phyloP scores from a whole-genome alignment of 2,113 vertebrate genomes.

The Mungos mungo region DNA sequence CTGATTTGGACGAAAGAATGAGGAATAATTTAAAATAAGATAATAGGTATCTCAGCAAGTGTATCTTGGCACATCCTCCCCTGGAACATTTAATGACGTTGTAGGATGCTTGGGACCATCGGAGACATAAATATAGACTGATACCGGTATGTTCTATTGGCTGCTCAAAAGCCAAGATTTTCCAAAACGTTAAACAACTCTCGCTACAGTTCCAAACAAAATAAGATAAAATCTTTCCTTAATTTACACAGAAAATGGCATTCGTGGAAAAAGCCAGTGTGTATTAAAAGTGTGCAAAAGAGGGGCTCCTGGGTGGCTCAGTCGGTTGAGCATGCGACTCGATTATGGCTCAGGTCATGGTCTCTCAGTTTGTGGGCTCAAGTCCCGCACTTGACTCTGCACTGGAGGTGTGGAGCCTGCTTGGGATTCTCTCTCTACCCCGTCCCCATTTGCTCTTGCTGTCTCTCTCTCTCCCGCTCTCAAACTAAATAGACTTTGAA shows the following conservation, averaged over 20 bases:
- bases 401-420: too few relatives aligned
- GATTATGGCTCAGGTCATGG: too few relatives aligned
- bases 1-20: neutral
- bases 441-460: too few relatives aligned
- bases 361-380: too few relatives aligned
- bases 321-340: too few relatives aligned
- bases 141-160: neutral
- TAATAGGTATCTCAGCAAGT: neutral
- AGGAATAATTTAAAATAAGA: slow-evolving; percentile 14
- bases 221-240: neutral
- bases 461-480: too few relatives aligned
- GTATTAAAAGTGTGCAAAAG: neutral
- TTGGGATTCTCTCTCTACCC: too few relatives aligned
- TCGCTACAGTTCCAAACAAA: neutral
- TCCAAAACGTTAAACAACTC: neutral
- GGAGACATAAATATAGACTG: neutral
- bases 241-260: neutral
- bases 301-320: too few relatives aligned
- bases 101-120: too few relatives aligned
- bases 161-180: neutral
- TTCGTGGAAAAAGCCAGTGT: neutral
- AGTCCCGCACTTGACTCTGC: too few relatives aligned
- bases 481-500: too few relatives aligned
- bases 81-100: neutral
- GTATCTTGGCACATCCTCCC: neutral